phyloP scores from a whole-genome alignment of 2,888 invertebrate species.

The Oeneis ivallda region DNA sequence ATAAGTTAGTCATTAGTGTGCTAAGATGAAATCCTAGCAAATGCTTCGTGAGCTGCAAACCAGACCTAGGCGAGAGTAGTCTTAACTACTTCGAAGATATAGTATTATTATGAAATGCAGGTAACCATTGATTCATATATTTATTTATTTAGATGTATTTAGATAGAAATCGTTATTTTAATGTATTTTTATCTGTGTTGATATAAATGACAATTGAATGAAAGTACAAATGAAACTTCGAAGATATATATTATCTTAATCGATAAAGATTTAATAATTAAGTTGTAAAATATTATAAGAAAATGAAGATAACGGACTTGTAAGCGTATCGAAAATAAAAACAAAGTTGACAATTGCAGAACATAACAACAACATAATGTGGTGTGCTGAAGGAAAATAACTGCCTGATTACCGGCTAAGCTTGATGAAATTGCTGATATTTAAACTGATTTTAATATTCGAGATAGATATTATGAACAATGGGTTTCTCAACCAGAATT shows the following conservation, averaged over 20 bases:
- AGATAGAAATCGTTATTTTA: constrained; percentile 13
- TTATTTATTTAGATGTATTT: constrained; percentile 24
- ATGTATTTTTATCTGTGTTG: constrained; percentile 6
- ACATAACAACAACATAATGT: too few species aligned
- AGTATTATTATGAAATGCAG: constrained; percentile 36
- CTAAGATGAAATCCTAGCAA: constrained; percentile 19
- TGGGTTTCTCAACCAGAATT: background rate
- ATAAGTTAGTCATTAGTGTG: background rate
- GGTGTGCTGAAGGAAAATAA: background rate
- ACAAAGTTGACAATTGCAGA: background rate
- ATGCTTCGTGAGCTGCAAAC: constrained; percentile 33
- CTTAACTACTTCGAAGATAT: constrained; percentile 38
- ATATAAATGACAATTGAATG: background rate
- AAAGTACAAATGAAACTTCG: background rate
- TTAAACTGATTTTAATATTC: background rate
- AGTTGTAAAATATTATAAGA: background rate
- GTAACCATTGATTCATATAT: constrained; percentile 38
- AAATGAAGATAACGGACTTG: background rate
- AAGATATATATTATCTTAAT: background rate
- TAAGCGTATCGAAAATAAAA: background rate
- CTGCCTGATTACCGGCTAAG: background rate
- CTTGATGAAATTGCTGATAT: background rate
- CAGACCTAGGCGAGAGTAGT: constrained; percentile 29
- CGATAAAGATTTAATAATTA: too few species aligned
- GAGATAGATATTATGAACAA: background rate